These are phyloP conservation scores for Thripadectes ignobilis DNA, from an alignment of 2,797 vertebrate genomes.

Conservation along the genomic window DNA sequence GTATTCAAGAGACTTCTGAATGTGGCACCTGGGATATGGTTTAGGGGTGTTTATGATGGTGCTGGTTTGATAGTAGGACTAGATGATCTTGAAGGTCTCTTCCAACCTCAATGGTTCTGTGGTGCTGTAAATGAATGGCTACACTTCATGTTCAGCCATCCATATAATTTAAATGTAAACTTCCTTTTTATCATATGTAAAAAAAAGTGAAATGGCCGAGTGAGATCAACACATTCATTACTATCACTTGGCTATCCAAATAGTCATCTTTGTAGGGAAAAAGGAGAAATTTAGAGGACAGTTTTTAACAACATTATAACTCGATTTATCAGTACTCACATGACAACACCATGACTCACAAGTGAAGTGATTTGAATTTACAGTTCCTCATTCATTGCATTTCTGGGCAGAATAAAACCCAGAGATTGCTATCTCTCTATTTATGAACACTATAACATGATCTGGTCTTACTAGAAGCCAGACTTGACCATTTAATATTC, in stretches of 20 bases:
- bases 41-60: not conserved
- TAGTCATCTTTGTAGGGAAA: not conserved
- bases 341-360: not conserved
- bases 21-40: not conserved
- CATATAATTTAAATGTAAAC: not conserved
- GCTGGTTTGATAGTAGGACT: not conserved
- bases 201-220: not conserved
- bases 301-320: not conserved
- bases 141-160: not conserved
- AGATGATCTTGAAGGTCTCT: not conserved
- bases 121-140: not conserved
- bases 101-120: too few relatives aligned
- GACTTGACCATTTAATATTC: not conserved
- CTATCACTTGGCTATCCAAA: not conserved
- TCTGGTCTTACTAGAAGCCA: not conserved
- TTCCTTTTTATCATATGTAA: not conserved
- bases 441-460: not conserved
- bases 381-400: not conserved
- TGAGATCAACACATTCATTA: not conserved
- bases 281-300: not conserved
- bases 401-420: not conserved
- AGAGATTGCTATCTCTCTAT: not conserved
- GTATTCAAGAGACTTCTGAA: not conserved
- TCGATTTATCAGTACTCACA: not conserved
- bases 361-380: not conserved